Evolutionary conservation across 2,113 vertebrate species (phyloP), one percentile per base, ranked within the genome.

Genomic region (Stomatorhinus ivindoensis): DNA sequence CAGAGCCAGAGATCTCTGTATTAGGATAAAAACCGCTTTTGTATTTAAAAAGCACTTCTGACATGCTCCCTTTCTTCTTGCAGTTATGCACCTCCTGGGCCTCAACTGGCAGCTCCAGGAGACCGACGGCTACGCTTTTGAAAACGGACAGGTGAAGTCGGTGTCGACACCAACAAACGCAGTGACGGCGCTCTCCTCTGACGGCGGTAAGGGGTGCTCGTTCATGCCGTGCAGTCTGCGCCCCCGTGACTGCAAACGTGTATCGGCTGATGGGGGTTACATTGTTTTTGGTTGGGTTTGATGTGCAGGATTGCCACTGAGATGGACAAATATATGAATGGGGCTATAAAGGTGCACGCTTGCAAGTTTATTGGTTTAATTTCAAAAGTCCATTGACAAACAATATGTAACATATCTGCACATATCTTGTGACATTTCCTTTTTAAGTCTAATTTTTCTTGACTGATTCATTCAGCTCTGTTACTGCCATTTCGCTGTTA

Each of bases 31-130:
- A 48, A 53, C 0, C 8, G 48, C 24, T 86, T 86, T 27, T 17
- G 47, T 31, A 19, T n/a, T 19, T 24, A 42, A n/a, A 24, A 80
- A 80, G 31, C 46, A n/a, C 53, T 61, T 58, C 19, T 31, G 44
- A 31, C 50, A 21, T 24, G 53, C 17, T 73, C 89, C 89, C 88
- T 90, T 88, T 44, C 95, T 92, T 91, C 91, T 92, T 93, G 44
- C 90, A 99, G 98, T 97, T 92, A 99, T 98, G 97, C 97, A 99
- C 95, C 97, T 99, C 27, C 98, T 99, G 94, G 98, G 98, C 95
- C 97, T 99, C 95, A 98, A 98, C 92, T 99, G 98, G 98, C 98
- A 99, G 94, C 95, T 99, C 88, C 98, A 98, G 93, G 97, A 98
- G 95, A 96, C 97, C 91, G 97, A 98, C 94, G 97, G 97, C 92